phyloP scores from a whole-genome alignment of 2,888 invertebrate genomes.

The Apamea epomidion region DNA sequence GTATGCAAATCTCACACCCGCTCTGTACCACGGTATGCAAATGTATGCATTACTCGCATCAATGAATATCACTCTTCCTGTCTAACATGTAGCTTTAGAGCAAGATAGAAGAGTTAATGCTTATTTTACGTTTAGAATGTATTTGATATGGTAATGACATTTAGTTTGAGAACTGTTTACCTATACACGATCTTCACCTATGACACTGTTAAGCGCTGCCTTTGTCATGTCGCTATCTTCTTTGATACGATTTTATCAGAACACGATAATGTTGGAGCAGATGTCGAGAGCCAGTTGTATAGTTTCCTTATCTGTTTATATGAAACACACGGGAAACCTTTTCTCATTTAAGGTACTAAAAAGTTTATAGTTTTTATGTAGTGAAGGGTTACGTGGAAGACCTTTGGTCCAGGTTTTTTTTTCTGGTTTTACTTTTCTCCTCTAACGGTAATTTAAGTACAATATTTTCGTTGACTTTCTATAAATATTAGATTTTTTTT shows the following conservation, averaged over 20 bases:
- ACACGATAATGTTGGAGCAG: slow-evolving; percentile 53
- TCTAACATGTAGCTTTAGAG: slow-evolving; percentile 49
- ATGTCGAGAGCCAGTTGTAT: slow-evolving; percentile 58
- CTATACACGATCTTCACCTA: slow-evolving; percentile 70
- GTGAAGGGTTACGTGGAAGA: slow-evolving; percentile 42
- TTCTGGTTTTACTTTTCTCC: slow-evolving; percentile 45
- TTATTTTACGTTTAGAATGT: slow-evolving; percentile 62
- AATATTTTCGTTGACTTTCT: slow-evolving; percentile 11
- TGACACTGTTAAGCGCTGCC: slow-evolving; percentile 70
- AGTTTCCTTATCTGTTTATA: slow-evolving; percentile 59
- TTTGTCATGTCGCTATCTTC: slow-evolving; percentile 70
- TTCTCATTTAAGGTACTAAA: slow-evolving; percentile 62
- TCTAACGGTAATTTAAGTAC: slow-evolving; percentile 19
- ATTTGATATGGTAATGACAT: slow-evolving; percentile 66
- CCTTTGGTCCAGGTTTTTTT: slow-evolving; percentile 40
- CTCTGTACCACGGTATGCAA: slow-evolving; percentile 65
- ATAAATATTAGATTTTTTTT: not conserved
- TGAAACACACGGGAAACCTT: slow-evolving; percentile 61
- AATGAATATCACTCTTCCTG: slow-evolving; percentile 59
- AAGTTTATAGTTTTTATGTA: slow-evolving; percentile 62
- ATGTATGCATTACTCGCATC: slow-evolving; percentile 67
- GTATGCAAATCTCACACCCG: slow-evolving; percentile 72
- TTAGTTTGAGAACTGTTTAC: slow-evolving; percentile 65
- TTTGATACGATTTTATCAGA: slow-evolving; percentile 64
- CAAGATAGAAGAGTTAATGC: slow-evolving; percentile 46